Base-by-base conservation (phyloP, 2,888 invertebrate genomes). In the Acleris laterana region DNA sequence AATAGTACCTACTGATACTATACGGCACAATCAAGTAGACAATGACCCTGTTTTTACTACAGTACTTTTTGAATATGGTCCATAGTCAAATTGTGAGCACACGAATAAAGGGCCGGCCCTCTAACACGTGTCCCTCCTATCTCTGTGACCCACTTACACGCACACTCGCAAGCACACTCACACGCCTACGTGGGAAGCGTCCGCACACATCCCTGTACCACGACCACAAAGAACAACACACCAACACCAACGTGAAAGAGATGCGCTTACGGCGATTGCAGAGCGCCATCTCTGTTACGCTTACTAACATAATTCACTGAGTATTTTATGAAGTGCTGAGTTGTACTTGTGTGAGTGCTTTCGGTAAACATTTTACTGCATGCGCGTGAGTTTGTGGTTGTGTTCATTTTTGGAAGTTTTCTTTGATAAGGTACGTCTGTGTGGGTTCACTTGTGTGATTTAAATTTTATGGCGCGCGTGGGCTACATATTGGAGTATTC, bases 71-170 rank as follows among this genome's bases (percentile, higher is more conserved):
- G 6, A 38, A 32, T 9, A 3, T 32, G 32, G 32, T 32, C 9
- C 13, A 13, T 13, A 46, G 46, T 46, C 46, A 46, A 61, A 57
- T 57, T 28, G 17, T 38, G 19, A 44, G 75, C 70, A 80, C 90
- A 81, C 71, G 64, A 87, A 85, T 72, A 90, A 88, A 88, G 79
- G 79, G 63, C 85, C 84, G 77, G 89, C 90, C 90, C 90, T 90
- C 85, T 76, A 82, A 90, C 91, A 92, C 91, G 92, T 91, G 91
- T 90, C 86, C 80, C 85, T 81, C 84, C 87, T 92, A 92, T 92
- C 91, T 90, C 81, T 88, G 82, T 92, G 91, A 89, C 91, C 91
- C 81, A 92, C 82, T 91, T 92, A 88, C 91, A 59, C 88, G 83
- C 88, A 89, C 88, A 77, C 38, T 1, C 7, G 7, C 55, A 60